Evolutionary conservation across 2,888 invertebrate genomes (phyloP).

Genomic region (Exocentrus adspersus): DNA sequence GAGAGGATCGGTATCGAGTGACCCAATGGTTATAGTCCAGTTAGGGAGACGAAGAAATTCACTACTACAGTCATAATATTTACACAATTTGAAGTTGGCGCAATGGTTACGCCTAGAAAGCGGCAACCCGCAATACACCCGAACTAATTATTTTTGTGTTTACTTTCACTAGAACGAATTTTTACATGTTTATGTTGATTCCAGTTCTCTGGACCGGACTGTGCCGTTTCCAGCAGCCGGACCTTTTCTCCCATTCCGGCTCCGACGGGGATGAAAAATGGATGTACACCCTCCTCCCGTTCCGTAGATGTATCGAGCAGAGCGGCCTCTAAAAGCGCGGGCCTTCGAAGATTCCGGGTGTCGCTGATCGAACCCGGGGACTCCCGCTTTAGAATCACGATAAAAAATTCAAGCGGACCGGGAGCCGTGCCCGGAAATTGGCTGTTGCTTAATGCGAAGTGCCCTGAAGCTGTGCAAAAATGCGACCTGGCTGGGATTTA

Average conservation of each 20-base stretch:
- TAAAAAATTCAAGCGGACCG: neutral
- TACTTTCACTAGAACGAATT: too few species aligned
- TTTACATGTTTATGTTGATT: too few species aligned
- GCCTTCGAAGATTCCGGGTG: neutral
- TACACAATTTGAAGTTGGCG: too few species aligned
- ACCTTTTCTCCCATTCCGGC: neutral
- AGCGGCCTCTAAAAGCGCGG: neutral
- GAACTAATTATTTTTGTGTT: too few species aligned
- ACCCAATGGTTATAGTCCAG: neutral
- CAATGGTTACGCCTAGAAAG: too few species aligned
- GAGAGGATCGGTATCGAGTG: neutral
- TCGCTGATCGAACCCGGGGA: neutral
- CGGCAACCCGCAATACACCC: too few species aligned
- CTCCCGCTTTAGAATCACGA: neutral
- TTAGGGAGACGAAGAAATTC: neutral
- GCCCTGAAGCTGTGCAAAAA: too few species aligned
- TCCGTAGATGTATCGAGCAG: neutral
- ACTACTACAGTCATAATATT: too few species aligned
- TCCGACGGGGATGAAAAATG: slow-evolving; percentile 4
- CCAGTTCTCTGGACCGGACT: too few species aligned
- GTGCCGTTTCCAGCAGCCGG: neutral
- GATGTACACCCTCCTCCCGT: neutral
- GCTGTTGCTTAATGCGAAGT: neutral
- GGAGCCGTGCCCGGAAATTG: neutral
- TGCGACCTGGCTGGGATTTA: neutral